Evolutionary conservation across 2,797 vertebrate genomes (phyloP).

Genomic region (Lycodopsis pacificus): DNA sequence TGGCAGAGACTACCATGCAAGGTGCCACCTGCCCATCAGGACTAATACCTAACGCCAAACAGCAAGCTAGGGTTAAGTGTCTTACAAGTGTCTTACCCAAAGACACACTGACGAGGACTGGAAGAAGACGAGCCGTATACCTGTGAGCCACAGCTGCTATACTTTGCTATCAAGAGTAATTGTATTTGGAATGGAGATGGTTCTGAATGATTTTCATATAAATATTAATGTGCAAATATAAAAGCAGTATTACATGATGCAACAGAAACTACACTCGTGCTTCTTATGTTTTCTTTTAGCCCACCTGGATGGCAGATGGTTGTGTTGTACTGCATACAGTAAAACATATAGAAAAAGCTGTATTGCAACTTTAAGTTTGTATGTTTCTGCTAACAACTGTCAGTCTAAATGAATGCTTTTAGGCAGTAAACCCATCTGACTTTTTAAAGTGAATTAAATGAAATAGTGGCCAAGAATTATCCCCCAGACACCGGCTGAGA

Average conservation of each 20-base stretch:
- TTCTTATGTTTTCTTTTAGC: background rate
- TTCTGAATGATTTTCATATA: background rate
- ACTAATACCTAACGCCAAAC: too few species aligned
- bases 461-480: background rate
- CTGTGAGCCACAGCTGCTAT: too few species aligned
- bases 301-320: background rate
- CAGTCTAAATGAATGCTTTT: background rate
- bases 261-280: background rate
- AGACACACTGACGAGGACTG: too few species aligned
- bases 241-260: background rate
- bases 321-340: background rate
- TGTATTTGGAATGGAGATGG: background rate
- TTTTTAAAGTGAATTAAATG: conserved; percentile 7
- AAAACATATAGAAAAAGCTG: background rate
- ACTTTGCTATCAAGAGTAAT: background rate
- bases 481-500: conserved; percentile 2
- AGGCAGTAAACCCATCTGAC: conserved; percentile 17
- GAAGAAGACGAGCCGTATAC: too few species aligned
- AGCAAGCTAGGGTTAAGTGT: too few species aligned
- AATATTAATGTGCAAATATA: background rate
- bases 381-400: background rate
- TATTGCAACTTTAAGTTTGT: background rate
- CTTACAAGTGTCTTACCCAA: too few species aligned
- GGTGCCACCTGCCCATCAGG: too few species aligned
- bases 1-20: too few species aligned